These are phyloP conservation scores for Notodonta ziczac DNA, from an alignment of 2,888 invertebrate genomes.

Conservation along the genomic window DNA sequence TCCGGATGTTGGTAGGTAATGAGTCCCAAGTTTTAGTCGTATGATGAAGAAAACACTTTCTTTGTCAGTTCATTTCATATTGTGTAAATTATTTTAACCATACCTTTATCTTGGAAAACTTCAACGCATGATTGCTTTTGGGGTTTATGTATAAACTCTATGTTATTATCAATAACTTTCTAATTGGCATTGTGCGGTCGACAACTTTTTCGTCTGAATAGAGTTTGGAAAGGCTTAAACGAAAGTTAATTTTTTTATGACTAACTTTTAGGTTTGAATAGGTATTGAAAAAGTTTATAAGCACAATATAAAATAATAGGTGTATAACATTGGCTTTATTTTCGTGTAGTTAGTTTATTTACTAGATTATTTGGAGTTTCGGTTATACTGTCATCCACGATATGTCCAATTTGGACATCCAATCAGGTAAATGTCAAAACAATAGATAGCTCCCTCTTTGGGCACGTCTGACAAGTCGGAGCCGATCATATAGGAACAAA, in stretches of 20 bases:
- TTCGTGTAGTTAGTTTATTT: conserved; percentile 10
- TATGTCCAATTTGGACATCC: conserved; percentile 8
- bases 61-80: no score
- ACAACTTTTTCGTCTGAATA: background rate
- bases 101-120: no score
- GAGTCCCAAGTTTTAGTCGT: no score
- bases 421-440: conserved; percentile 17
- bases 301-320: background rate
- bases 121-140: background rate
- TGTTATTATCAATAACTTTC: background rate
- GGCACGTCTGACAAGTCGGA: conserved; percentile 31
- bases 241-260: no score
- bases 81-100: no score
- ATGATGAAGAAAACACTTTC: no score
- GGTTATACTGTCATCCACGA: conserved; percentile 4
- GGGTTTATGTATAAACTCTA: background rate
- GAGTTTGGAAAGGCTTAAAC: no score
- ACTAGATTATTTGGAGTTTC: conserved; percentile 11
- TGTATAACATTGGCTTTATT: background rate
- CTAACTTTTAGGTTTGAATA: background rate
- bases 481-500: conserved; percentile 43
- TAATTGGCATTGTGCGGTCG: background rate
- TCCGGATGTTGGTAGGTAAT: no score
- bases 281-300: background rate
- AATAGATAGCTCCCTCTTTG: conserved; percentile 24